Evolutionary conservation across 2,797 vertebrate species (phyloP).

Genomic region (Danionella dracula): DNA sequence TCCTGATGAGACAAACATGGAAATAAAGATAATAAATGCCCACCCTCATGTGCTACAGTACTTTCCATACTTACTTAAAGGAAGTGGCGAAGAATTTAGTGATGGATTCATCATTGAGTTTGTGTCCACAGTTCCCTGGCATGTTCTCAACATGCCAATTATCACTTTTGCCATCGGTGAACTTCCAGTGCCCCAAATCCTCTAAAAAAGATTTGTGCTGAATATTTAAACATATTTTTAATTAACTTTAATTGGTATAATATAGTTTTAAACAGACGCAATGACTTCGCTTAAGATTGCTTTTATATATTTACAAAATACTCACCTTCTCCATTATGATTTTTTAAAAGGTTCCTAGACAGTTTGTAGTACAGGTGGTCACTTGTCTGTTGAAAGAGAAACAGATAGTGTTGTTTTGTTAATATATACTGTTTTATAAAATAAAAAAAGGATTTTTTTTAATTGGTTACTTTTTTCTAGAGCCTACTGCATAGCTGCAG

Average conservation of each 20-base stretch:
- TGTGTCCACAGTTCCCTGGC: conserved; percentile 77
- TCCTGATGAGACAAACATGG: too few relatives aligned
- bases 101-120: conserved; percentile 66
- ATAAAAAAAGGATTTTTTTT: too few relatives aligned
- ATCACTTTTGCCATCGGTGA: conserved; percentile 79
- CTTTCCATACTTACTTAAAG: conserved; percentile 72
- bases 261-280: too few relatives aligned
- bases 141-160: conserved; percentile 85
- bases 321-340: conserved; percentile 68
- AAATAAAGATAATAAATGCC: too few relatives aligned
- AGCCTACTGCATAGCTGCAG: too few relatives aligned
- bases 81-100: conserved; percentile 84
- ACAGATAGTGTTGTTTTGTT: background rate
- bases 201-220: conserved; percentile 61
- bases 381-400: background rate
- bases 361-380: conserved; percentile 46
- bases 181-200: conserved; percentile 80
- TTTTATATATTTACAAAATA: background rate
- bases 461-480: too few relatives aligned
- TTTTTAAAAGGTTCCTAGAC: conserved; percentile 70
- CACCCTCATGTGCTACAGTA: background rate
- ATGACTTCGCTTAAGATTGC: too few relatives aligned
- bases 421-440: too few relatives aligned
- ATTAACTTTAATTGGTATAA: too few relatives aligned
- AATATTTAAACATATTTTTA: too few relatives aligned